Percentiles rank a stretch among this genome's conserved stretches.
Evolutionary conservation across 2,888 invertebrate genomes (phyloP).

Genomic region (Microdon myrmicae): DNA sequence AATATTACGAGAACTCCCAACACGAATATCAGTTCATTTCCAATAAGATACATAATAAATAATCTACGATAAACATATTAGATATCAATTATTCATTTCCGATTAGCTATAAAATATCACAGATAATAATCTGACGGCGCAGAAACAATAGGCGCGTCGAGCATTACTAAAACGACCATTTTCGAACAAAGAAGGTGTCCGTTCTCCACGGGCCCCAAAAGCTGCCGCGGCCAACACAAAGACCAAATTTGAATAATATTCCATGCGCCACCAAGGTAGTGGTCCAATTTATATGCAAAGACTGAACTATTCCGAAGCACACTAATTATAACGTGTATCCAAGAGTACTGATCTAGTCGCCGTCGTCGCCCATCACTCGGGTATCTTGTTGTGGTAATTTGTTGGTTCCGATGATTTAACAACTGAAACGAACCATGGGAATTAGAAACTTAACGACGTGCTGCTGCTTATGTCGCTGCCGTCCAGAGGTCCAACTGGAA

Average conservation of each 20-base stretch:
- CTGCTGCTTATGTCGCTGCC: no score
- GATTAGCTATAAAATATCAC: slow-evolving; percentile 37
- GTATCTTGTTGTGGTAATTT: slow-evolving; percentile 44
- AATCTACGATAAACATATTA: slow-evolving; percentile 26
- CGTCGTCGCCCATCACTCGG: not conserved
- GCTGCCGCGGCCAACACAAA: slow-evolving; percentile 48
- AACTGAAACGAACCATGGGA: slow-evolving; percentile 36
- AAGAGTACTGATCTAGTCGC: not conserved
- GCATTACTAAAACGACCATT: slow-evolving; percentile 43
- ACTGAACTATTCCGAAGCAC: slow-evolving; percentile 49
- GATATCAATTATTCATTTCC: slow-evolving; percentile 40
- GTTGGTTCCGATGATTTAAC: slow-evolving; percentile 40
- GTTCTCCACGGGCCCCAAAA: slow-evolving; percentile 24
- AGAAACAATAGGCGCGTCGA: slow-evolving; percentile 25
- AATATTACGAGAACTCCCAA: no score
- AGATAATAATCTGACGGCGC: slow-evolving; percentile 43
- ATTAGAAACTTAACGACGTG: slow-evolving; percentile 35
- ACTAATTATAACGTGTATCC: slow-evolving; percentile 35
- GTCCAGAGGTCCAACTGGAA: slow-evolving; percentile 38
- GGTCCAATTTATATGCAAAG: slow-evolving; percentile 50
- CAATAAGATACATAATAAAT: slow-evolving; percentile 20
- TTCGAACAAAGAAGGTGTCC: slow-evolving; percentile 36
- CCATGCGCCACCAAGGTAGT: slow-evolving; percentile 47
- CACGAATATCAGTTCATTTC: slow-evolving; percentile 2
- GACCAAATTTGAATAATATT: slow-evolving; percentile 38